Evolutionary conservation across 2,888 invertebrate species (phyloP), one percentile per base, ranked within the genome.

Genomic region (Kuschelorhynchus macadamiae): DNA sequence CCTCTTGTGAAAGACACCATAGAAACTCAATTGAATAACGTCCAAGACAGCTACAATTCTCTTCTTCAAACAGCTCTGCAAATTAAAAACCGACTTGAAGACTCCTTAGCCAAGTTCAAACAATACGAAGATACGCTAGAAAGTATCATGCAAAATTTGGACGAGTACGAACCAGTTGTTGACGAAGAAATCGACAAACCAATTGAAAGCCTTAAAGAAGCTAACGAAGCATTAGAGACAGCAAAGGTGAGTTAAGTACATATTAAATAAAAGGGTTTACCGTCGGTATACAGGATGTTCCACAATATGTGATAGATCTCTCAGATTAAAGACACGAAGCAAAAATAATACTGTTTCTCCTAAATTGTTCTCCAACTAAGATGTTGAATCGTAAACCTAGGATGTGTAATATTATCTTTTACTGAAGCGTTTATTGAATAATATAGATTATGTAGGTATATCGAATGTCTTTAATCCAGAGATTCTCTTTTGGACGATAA

Each of bases 11-110:
- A 90, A 53, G 88, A 90, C 2, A 91, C 91, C 0, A 94, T 97
- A 32, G 92, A 93, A 49, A 91, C 91, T 33, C 97, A 97, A 81
- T 81, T 97, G 53, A 91, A 90, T 78, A 97, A 97, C 79, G 94
- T 97, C 0, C 94, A 95, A 77, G 96, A 97, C 59, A 97, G 97
- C 80, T 97, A 97, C 80, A 91, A 94, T 79, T 95, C 96, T 0
- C 85, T 97, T 7, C 83, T 96, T 36, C 91, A 93, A 64, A 97
- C 96, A 0, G 97, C 96, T 0, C 82, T 94, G 44, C 96, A 97
- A 83, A 97, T 97, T 68, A 93, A 94, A 81, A 92, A 92, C 74
- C 90, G 97, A 33, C 85, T 97, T 30, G 87, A 92, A 30, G 97
- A 97, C 79, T 95, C 96, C 0, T 84, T 96, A 68, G 90, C 92